These are phyloP conservation scores for Eudorcas thomsonii DNA, from an alignment of 2,113 vertebrate genomes.

Conservation along the genomic window DNA sequence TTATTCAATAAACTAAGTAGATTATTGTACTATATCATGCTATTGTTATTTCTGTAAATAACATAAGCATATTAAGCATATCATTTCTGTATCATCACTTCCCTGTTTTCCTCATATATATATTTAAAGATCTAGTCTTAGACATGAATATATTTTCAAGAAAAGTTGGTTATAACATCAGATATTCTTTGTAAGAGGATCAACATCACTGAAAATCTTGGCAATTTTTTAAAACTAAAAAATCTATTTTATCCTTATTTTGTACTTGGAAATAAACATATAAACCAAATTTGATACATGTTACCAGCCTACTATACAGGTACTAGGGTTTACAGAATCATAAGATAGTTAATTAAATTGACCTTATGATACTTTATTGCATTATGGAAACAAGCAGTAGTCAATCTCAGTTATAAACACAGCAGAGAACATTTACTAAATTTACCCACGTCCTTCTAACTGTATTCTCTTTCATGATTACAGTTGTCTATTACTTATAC, in stretches of 20 bases:
- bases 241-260: not conserved
- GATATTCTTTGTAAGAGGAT: not conserved
- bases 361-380: not conserved
- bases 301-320: not conserved
- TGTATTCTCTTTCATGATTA: not conserved
- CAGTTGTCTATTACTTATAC: not conserved
- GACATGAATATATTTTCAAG: too few species aligned
- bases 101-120: not conserved
- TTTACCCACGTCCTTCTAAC: not conserved
- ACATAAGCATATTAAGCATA: not conserved
- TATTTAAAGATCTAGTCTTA: not conserved
- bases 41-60: not conserved
- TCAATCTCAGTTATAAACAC: not conserved
- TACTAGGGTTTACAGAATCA: not conserved
- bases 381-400: not conserved
- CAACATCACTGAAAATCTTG: not conserved
- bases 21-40: not conserved
- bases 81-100: not conserved
- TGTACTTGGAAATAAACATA: not conserved
- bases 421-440: not conserved
- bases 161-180: not conserved
- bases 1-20: not conserved
- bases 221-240: not conserved
- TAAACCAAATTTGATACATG: not conserved
- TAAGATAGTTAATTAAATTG: not conserved